Evolutionary conservation across 2,888 invertebrate species (phyloP).

Genomic region (Nomada fabriciana): DNA sequence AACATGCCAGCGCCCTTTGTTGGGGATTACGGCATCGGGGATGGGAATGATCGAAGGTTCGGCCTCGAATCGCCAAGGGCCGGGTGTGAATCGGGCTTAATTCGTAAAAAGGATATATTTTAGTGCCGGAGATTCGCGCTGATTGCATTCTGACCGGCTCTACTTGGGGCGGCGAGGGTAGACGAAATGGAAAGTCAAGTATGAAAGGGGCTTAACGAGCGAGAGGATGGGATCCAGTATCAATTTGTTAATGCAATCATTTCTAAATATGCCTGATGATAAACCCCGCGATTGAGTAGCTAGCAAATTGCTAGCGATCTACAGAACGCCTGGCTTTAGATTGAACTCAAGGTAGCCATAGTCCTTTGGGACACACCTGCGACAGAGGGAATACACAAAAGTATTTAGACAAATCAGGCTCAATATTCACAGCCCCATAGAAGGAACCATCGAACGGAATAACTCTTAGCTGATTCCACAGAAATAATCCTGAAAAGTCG

Average conservation of each 20-base stretch:
- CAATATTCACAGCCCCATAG: neutral
- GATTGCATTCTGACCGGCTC: no score
- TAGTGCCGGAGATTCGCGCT: no score
- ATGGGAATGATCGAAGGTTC: neutral
- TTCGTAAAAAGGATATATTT: neutral
- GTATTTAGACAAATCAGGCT: neutral
- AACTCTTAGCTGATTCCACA: no score
- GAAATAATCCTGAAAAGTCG: no score
- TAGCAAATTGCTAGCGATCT: neutral
- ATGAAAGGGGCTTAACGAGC: neutral
- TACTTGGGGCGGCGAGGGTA: no score
- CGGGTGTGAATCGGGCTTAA: conserved; percentile 11
- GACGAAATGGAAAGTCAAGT: neutral
- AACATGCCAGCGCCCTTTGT: neutral
- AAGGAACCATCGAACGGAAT: neutral
- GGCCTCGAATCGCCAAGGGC: neutral
- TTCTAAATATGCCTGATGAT: no score
- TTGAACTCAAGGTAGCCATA: neutral
- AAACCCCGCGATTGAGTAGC: neutral
- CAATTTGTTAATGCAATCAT: neutral
- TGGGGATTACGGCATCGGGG: neutral
- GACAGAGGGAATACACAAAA: neutral
- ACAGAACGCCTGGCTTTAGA: no score
- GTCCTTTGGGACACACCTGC: neutral
- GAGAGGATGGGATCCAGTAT: neutral